phyloP scores from a whole-genome alignment of 1,140 invertebrate genomes.

The Triops longicaudatus region DNA sequence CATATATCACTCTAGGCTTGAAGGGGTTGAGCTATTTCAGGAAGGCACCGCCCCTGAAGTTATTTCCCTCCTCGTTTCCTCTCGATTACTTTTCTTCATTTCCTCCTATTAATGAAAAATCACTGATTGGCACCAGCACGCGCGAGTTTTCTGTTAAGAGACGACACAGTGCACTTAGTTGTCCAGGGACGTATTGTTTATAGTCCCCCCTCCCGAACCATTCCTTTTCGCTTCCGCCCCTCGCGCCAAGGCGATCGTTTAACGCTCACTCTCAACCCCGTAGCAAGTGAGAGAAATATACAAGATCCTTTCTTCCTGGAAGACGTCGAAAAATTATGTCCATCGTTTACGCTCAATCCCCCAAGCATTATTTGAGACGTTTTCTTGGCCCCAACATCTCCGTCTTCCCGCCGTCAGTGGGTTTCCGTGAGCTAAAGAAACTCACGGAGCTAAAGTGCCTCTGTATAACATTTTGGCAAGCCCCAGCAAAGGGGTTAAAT shows the following conservation, averaged over 20 bases:
- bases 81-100: not conserved
- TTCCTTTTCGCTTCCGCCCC: not conserved
- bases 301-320: not conserved
- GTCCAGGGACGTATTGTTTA: not conserved
- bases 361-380: not conserved
- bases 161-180: not conserved
- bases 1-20: too few species aligned
- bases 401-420: not conserved
- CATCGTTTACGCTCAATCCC: constrained; percentile 5
- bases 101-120: not conserved
- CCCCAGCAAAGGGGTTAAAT: not conserved
- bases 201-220: not conserved
- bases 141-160: not conserved
- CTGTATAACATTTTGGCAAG: constrained; percentile 3
- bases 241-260: not conserved
- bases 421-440: not conserved
- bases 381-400: not conserved
- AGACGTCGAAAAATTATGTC: constrained; percentile 8
- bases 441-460: not conserved
- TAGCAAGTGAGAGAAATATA: not conserved
- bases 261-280: too few species aligned
- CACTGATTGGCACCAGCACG: not conserved
- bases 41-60: too few species aligned
- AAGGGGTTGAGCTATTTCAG: too few species aligned
- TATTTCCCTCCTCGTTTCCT: not conserved